These are phyloP conservation scores for Apogon talboti DNA, from an alignment of 2,797 vertebrate species.

Conservation along the genomic window DNA sequence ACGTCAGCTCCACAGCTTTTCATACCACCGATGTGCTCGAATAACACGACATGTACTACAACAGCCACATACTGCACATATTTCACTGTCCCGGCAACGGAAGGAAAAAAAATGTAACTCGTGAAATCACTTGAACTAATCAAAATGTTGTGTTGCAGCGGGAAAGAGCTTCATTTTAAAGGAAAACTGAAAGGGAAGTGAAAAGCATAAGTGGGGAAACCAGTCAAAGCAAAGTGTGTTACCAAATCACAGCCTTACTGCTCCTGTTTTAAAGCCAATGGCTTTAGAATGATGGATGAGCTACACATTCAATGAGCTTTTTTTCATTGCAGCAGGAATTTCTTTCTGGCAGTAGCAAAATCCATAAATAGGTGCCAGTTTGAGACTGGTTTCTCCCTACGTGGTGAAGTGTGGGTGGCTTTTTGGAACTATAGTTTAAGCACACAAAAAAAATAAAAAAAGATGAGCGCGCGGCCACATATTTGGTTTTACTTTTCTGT, in stretches of 20 bases:
- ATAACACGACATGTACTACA: conserved; percentile 24
- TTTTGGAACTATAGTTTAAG: conserved; percentile 72
- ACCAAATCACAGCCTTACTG: conserved; percentile 76
- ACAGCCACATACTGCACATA: conserved; percentile 30
- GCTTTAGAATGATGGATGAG: conserved; percentile 83
- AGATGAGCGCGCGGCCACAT: conserved; percentile 68
- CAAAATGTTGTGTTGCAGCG: conserved; percentile 34
- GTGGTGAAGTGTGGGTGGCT: conserved; percentile 83
- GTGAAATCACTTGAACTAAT: conserved; percentile 32
- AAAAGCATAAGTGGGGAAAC: conserved; percentile 56
- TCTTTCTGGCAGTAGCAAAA: conserved; percentile 78
- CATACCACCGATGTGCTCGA: conserved; percentile 48
- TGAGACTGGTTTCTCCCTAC: conserved; percentile 76
- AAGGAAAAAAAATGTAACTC: conserved; percentile 8
- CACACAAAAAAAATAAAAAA: conserved; percentile 66
- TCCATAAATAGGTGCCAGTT: conserved; percentile 87
- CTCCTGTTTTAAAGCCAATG: conserved; percentile 77
- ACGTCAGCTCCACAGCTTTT: conserved; percentile 56
- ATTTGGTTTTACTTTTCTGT: conserved; percentile 64
- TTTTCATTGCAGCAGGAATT: conserved; percentile 76
- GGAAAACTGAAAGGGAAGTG: conserved; percentile 60
- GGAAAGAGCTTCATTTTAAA: conserved; percentile 45
- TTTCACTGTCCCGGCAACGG: conserved; percentile 7
- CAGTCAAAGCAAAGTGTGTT: conserved; percentile 72
- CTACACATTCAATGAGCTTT: conserved; percentile 70